Conservation (phyloP, 2,797 vertebrate genomes). For the Anniella stebbinsi region DNA sequence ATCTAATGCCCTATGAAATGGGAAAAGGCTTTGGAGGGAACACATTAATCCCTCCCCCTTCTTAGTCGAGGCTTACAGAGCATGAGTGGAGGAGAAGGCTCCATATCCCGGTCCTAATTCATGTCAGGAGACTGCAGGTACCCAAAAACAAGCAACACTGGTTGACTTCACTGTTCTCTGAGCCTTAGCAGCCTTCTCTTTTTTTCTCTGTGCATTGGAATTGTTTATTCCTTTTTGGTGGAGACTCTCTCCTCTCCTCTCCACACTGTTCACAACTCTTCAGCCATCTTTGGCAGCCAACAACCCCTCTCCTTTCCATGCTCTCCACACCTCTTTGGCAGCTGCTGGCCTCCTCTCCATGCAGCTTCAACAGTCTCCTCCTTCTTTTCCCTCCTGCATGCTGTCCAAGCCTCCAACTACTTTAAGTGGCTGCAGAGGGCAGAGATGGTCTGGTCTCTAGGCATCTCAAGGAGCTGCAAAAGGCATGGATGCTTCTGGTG, state of each 20-base stretch:
- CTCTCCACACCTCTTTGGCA: background rate
- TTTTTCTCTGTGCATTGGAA: background rate
- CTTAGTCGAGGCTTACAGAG: background rate
- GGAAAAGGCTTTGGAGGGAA: background rate
- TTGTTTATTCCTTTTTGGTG: background rate
- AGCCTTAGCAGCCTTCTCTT: background rate
- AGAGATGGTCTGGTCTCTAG: background rate
- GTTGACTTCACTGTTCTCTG: background rate
- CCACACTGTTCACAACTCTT: background rate
- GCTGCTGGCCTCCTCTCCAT: background rate
- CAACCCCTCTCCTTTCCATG: background rate
- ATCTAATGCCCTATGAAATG: background rate
- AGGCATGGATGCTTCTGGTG: background rate
- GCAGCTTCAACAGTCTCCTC: background rate
- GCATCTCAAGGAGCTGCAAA: background rate
- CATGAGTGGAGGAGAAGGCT: background rate
- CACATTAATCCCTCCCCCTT: background rate
- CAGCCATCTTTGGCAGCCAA: background rate
- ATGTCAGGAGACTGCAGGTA: background rate
- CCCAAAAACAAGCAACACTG: background rate
- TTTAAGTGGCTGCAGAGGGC: background rate
- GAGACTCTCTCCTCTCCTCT: background rate
- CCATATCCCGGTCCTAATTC: background rate
- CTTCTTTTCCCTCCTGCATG: too few species aligned
- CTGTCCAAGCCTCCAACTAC: too few species aligned